A percentile compares a stretch with the other conserved stretches of the same genome.
These are phyloP conservation scores for Manis javanica DNA, from an alignment of 2,797 vertebrate genomes.

Conservation along the genomic window DNA sequence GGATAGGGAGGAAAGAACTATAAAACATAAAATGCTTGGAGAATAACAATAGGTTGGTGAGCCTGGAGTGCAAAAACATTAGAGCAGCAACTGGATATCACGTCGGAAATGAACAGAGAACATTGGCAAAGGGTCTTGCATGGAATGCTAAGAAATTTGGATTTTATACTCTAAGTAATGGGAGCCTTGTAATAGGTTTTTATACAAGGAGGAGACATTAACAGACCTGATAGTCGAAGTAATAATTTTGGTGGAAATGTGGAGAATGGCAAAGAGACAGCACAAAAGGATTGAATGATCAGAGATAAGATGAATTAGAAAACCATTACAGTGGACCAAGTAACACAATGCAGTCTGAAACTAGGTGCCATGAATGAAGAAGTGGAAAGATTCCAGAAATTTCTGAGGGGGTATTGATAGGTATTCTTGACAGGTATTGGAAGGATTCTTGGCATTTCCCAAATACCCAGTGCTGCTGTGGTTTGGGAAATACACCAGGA, in stretches of 20 bases:
- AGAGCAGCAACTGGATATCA: neutral
- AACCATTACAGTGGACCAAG: neutral
- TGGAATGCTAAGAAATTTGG: neutral
- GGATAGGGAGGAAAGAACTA: neutral
- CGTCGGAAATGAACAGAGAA: neutral
- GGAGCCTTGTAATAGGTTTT: neutral
- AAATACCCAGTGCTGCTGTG: neutral
- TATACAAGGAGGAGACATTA: neutral
- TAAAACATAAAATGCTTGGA: neutral
- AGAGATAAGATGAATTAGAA: neutral
- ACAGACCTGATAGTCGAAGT: neutral
- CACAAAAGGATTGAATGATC: neutral
- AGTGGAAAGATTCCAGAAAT: neutral
- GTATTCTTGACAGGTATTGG: conserved; percentile 22
- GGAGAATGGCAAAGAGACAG: neutral
- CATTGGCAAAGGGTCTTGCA: neutral
- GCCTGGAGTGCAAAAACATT: neutral
- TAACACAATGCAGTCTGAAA: neutral
- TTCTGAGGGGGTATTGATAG: neutral
- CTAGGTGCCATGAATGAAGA: neutral
- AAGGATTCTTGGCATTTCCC: conserved; percentile 26
- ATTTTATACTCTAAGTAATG: neutral
- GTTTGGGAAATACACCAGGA: neutral
- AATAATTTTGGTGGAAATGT: neutral
- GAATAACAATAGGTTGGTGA: neutral